phyloP scores from a whole-genome alignment of 2,888 invertebrate species.

The Biston stratarius region DNA sequence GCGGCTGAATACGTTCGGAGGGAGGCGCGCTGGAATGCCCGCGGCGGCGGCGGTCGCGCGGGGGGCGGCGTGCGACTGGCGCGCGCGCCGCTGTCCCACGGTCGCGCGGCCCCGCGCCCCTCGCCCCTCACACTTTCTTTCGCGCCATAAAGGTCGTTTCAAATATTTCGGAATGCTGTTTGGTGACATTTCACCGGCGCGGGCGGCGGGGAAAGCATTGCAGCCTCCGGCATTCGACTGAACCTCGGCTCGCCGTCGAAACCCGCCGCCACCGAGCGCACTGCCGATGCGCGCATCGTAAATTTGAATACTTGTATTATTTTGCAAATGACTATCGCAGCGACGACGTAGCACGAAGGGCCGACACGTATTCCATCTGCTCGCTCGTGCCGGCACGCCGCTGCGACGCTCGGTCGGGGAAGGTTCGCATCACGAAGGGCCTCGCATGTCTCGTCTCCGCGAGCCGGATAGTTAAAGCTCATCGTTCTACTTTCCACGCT shows the following conservation, averaged over 20 bases:
- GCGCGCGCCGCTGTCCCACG: conserved; percentile 89
- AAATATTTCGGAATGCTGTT: conserved; percentile 86
- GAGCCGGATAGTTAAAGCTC: conserved; percentile 63
- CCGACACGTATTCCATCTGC: not conserved
- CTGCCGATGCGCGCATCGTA: conserved; percentile 38
- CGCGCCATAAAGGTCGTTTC: conserved; percentile 87
- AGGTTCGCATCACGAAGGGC: conserved; percentile 39
- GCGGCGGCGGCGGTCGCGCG: conserved; percentile 69
- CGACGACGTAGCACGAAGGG: not conserved
- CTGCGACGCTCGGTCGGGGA: conserved; percentile 13
- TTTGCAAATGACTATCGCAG: not conserved
- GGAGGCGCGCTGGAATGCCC: conserved; percentile 82
- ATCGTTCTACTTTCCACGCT: conserved; percentile 82
- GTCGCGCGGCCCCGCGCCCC: conserved; percentile 86
- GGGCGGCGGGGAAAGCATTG: conserved; percentile 71
- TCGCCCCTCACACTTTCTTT: conserved; percentile 81
- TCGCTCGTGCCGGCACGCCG: not conserved
- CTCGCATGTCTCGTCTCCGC: conserved; percentile 40
- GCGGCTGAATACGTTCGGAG: conserved; percentile 85
- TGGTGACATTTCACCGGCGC: conserved; percentile 84
- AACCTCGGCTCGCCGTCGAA: conserved; percentile 56
- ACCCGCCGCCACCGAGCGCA: conserved; percentile 47
- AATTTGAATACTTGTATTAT: conserved; percentile 4
- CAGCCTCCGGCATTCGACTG: conserved; percentile 72
- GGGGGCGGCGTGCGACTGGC: conserved; percentile 83